Evolutionary conservation across 2,797 vertebrate species (phyloP).

Genomic region (Sylvia borin): DNA sequence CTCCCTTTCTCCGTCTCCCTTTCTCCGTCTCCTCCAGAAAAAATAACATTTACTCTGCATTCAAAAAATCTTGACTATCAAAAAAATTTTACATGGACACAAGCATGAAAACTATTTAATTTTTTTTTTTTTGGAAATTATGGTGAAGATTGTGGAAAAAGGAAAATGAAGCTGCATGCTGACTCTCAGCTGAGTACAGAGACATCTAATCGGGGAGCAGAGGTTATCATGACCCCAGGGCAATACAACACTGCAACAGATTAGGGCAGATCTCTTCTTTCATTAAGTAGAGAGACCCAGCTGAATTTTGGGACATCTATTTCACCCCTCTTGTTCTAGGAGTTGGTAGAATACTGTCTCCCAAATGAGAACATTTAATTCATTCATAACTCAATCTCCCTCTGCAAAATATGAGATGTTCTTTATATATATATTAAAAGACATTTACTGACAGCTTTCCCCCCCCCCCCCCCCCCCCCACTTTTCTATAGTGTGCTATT

Average conservation of each 20-base stretch:
- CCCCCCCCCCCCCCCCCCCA: fast-evolving
- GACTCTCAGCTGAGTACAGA: neutral
- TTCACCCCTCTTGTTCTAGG: neutral
- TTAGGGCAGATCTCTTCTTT: neutral
- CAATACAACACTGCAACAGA: neutral
- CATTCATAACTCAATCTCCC: neutral
- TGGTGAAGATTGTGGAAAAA: neutral
- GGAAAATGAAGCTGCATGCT: neutral
- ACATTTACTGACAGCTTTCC: neutral
- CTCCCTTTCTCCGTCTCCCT: too few species aligned
- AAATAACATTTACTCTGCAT: neutral
- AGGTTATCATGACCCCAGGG: neutral
- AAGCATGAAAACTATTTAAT: neutral
- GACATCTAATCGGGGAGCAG: neutral
- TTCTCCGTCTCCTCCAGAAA: too few species aligned
- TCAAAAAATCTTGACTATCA: neutral
- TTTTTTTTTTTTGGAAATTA: neutral
- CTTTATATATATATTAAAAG: neutral
- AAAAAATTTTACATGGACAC: neutral
- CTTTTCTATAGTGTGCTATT: neutral
- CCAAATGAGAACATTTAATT: neutral
- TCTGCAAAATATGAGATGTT: neutral
- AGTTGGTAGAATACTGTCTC: neutral
- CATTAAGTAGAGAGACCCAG: neutral
- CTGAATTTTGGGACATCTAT: neutral